Conservation (phyloP, 2,797 vertebrate species). For the Eutrigla gurnardus region DNA sequence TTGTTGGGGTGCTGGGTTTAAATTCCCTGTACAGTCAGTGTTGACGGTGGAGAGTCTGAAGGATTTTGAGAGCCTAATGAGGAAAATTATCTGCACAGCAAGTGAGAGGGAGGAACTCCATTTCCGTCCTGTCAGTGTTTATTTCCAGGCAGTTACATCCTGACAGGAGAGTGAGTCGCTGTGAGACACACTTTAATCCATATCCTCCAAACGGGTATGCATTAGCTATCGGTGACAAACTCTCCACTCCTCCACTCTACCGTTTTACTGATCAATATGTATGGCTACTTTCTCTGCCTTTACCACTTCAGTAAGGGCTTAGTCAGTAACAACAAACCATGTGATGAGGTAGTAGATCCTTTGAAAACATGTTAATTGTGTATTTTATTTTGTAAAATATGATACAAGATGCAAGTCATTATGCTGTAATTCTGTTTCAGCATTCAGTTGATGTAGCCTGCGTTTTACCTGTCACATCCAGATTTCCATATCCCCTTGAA, state of each 20-base stretch:
- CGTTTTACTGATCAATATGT: constrained; percentile 65
- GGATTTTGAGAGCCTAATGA: constrained; percentile 58
- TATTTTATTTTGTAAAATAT: not conserved
- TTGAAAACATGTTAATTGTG: not conserved
- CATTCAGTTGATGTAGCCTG: constrained; percentile 19
- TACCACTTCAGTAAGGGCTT: constrained; percentile 22
- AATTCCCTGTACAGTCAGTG: constrained; percentile 27
- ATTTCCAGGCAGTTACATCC: constrained; percentile 71
- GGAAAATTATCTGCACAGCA: constrained; percentile 43
- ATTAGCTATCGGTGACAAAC: constrained; percentile 69
- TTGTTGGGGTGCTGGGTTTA: constrained; percentile 38
- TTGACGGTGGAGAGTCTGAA: constrained; percentile 37
- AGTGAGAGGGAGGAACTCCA: constrained; percentile 30
- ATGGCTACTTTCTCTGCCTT: constrained; percentile 15
- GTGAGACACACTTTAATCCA: constrained; percentile 65
- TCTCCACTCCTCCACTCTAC: constrained; percentile 32
- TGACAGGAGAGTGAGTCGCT: constrained; percentile 52
- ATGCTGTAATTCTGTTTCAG: constrained; percentile 8
- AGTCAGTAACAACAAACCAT: constrained; percentile 14
- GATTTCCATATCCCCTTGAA: constrained; percentile 38
- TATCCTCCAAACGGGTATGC: constrained; percentile 58
- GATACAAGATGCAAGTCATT: not conserved
- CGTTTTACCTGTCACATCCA: constrained; percentile 39
- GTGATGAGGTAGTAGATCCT: not conserved
- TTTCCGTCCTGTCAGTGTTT: constrained; percentile 59